A percentile compares a stretch with the other conserved stretches of the same genome.
Evolutionary conservation across 2,888 invertebrate genomes (phyloP).

Genomic region (Capitulum mitella): DNA sequence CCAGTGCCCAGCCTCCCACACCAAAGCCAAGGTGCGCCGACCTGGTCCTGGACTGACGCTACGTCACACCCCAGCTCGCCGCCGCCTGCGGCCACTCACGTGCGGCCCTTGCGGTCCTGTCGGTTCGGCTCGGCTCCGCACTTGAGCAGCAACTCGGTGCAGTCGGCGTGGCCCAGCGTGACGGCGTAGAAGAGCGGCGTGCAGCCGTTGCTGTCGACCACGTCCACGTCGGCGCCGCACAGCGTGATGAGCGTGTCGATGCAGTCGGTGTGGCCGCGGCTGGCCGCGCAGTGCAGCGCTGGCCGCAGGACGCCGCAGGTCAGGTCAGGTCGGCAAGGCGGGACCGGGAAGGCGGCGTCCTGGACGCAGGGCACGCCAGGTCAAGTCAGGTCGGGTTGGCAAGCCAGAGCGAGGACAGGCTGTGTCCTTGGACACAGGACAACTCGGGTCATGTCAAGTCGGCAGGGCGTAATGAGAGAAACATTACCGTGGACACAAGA

Average conservation of each 20-base stretch:
- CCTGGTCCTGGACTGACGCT: no score
- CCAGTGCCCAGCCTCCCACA: no score
- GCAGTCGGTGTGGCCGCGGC: slow-evolving; percentile 87
- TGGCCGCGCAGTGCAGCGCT: slow-evolving; percentile 94
- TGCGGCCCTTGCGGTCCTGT: slow-evolving; percentile 87
- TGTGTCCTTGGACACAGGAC: no score
- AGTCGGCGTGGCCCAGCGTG: slow-evolving; percentile 89
- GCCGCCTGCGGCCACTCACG: slow-evolving; percentile 47
- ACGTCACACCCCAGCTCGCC: no score
- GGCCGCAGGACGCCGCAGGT: slow-evolving; percentile 24
- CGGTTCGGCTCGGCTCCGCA: slow-evolving; percentile 85
- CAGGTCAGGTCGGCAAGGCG: not conserved
- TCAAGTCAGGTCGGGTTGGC: not conserved
- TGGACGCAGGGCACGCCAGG: not conserved
- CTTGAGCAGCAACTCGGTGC: slow-evolving; percentile 77
- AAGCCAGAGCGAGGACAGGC: not conserved
- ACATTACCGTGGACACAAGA: no score
- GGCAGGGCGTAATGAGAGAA: no score
- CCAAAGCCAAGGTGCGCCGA: no score
- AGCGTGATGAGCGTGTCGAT: slow-evolving; percentile 78
- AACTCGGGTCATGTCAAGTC: no score
- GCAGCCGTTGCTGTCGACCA: slow-evolving; percentile 87
- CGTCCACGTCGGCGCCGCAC: slow-evolving; percentile 81
- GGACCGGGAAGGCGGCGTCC: not conserved
- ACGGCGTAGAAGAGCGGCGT: slow-evolving; percentile 95